Conservation (phyloP, 2,888 invertebrate species). For the Trichopria drosophilae region DNA sequence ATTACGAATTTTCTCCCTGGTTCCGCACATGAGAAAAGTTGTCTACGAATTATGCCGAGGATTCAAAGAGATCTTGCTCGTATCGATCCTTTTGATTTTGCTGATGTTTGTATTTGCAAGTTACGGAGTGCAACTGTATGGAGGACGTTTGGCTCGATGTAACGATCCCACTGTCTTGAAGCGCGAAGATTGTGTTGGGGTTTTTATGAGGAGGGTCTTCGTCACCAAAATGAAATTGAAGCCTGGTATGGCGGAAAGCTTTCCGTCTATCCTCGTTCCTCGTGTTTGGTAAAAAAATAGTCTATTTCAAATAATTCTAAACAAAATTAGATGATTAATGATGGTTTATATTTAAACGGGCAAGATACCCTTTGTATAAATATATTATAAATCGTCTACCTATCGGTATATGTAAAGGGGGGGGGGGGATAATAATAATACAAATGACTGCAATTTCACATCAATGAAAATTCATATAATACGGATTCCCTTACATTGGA, state of each 20-base stretch:
- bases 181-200: slow-evolving; percentile 89
- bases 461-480: too few species aligned
- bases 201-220: slow-evolving; percentile 92
- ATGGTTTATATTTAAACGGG: too few species aligned
- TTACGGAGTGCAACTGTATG: slow-evolving; percentile 97
- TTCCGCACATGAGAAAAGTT: slow-evolving; percentile 99
- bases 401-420: too few species aligned
- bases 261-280: slow-evolving; percentile 94
- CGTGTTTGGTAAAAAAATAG: slow-evolving; percentile 80
- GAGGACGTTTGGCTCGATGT: slow-evolving; percentile 92
- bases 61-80: slow-evolving; percentile 97
- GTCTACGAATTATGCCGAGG: slow-evolving; percentile 98
- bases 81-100: slow-evolving; percentile 92
- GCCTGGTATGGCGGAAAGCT: slow-evolving; percentile 80
- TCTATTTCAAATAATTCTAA: slow-evolving; percentile 3
- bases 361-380: too few species aligned
- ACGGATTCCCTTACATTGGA: too few species aligned
- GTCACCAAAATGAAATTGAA: slow-evolving; percentile 97
- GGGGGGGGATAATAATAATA: too few species aligned
- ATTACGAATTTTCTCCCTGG: slow-evolving; percentile 93
- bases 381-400: too few species aligned
- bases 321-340: too few species aligned
- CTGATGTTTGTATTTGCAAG: slow-evolving; percentile 99
- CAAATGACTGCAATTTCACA: too few species aligned
- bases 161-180: slow-evolving; percentile 88